Evolutionary conservation across 2,888 invertebrate genomes (phyloP).

Genomic region (Augochlorella aurata): DNA sequence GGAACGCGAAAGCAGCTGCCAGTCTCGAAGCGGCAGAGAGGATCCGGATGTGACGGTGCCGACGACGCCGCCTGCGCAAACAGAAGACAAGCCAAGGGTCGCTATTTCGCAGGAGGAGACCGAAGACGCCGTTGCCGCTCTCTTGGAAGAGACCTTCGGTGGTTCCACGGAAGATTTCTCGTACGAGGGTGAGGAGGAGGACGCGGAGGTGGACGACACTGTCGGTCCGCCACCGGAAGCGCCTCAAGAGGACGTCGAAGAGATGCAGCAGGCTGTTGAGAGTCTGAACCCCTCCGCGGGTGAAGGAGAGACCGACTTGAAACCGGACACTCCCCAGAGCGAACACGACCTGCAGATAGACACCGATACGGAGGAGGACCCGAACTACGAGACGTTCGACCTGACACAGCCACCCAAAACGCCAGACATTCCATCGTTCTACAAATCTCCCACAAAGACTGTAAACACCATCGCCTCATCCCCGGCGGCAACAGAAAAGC

Average conservation of each 20-base stretch:
- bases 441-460: constrained; percentile 81
- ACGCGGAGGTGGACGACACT: constrained; percentile 78
- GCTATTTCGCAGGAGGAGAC: constrained; percentile 96
- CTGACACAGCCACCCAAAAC: constrained; percentile 84
- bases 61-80: constrained; percentile 84
- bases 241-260: constrained; percentile 90
- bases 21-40: constrained; percentile 71
- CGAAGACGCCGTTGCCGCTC: constrained; percentile 94
- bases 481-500: constrained; percentile 63
- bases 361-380: constrained; percentile 91
- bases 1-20: constrained; percentile 76
- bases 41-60: constrained; percentile 79
- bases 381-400: constrained; percentile 83
- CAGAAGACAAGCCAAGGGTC: constrained; percentile 90
- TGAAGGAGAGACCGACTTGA: constrained; percentile 82
- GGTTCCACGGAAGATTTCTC: constrained; percentile 83
- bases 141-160: constrained; percentile 93
- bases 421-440: constrained; percentile 83
- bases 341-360: constrained; percentile 93
- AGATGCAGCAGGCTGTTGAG: constrained; percentile 92
- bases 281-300: constrained; percentile 87
- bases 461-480: constrained; percentile 44
- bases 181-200: constrained; percentile 82
- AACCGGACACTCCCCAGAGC: constrained; percentile 93
- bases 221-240: constrained; percentile 83